These are phyloP conservation scores for Synergus itoensis DNA, from an alignment of 2,888 invertebrate species.

Conservation along the genomic window DNA sequence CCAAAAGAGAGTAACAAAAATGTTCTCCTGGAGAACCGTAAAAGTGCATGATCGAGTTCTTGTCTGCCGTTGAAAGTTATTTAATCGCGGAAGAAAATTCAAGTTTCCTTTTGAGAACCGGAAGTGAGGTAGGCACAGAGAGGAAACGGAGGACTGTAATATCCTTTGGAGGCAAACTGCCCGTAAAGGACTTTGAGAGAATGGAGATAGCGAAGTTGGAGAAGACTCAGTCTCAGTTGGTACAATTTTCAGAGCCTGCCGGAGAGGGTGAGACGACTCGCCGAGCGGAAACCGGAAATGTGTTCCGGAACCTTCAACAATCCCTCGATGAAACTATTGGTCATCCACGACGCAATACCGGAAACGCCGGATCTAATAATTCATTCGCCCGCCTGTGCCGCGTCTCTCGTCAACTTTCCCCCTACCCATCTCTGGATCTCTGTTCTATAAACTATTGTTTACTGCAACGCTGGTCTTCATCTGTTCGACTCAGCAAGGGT, in stretches of 20 bases:
- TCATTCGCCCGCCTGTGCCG: conserved; percentile 71
- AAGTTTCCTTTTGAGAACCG: conserved; percentile 15
- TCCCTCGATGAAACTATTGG: conserved; percentile 78
- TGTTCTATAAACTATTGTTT: not conserved
- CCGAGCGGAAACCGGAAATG: conserved; percentile 78
- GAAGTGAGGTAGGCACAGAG: conserved; percentile 51
- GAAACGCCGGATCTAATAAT: conserved; percentile 77
- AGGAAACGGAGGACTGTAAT: conserved; percentile 48
- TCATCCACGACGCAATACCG: conserved; percentile 77
- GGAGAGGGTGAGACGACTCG: conserved; percentile 67
- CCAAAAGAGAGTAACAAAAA: not conserved
- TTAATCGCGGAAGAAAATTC: not conserved
- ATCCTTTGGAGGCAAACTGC: conserved; percentile 33
- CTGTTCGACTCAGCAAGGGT: conserved; percentile 5
- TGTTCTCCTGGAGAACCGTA: no score
- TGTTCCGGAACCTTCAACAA: conserved; percentile 78
- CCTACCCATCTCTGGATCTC: conserved; percentile 21
- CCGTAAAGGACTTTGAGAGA: conserved; percentile 37
- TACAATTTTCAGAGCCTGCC: conserved; percentile 48
- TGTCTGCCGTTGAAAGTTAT: not conserved
- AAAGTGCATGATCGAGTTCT: not conserved
- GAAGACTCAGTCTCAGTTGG: conserved; percentile 29
- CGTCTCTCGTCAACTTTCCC: conserved; percentile 52
- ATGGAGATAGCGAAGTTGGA: conserved; percentile 40
- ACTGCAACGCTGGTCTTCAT: not conserved